These are phyloP conservation scores for Microtus richardsoni DNA, from an alignment of 2,113 vertebrate genomes.

Conservation along the genomic window DNA sequence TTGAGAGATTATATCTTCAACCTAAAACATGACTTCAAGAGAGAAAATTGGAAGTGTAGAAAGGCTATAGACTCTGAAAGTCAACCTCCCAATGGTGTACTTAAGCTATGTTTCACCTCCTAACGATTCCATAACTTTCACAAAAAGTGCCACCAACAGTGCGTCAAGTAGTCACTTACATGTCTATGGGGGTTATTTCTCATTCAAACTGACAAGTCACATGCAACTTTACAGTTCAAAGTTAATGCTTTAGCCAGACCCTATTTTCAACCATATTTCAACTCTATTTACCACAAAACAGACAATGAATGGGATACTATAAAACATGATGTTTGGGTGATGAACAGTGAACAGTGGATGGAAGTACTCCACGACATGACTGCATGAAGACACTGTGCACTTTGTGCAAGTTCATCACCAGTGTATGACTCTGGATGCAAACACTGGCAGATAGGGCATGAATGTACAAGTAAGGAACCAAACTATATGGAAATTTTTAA, in stretches of 20 bases:
- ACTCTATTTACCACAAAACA: background rate
- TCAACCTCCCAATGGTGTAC: fast-evolving
- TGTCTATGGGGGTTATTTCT: background rate
- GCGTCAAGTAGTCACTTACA: background rate
- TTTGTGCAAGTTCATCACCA: background rate
- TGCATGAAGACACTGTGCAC: background rate
- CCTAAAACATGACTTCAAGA: background rate
- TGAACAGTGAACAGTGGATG: background rate
- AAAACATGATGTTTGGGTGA: background rate
- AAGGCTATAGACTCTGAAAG: background rate
- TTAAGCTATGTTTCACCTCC: background rate
- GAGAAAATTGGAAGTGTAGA: background rate
- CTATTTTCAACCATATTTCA: background rate
- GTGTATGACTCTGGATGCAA: background rate
- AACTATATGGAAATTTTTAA: background rate
- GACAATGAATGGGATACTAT: background rate
- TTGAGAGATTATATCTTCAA: background rate
- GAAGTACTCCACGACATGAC: background rate
- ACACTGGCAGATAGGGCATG: background rate
- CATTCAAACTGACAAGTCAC: background rate
- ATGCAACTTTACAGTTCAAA: conserved; percentile 5
- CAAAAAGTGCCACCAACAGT: background rate
- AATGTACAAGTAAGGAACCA: background rate
- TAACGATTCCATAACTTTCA: background rate
- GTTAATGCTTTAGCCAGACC: background rate